Evolutionary conservation across 2,888 invertebrate genomes (phyloP).

Genomic region (Perithous albicinctus): DNA sequence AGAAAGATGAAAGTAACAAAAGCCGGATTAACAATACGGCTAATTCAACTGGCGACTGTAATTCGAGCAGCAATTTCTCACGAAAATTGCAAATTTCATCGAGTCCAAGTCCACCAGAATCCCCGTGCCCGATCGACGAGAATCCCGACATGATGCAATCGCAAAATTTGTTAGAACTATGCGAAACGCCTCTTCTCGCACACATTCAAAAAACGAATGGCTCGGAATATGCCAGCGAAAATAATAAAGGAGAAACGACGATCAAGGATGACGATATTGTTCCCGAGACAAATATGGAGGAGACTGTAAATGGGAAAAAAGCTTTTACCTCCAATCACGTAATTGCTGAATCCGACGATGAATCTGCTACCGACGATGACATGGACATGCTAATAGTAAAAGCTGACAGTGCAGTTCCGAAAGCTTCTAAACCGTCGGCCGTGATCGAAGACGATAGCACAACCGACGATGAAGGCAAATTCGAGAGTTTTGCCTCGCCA

Average conservation of each 20-base stretch:
- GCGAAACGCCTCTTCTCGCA: background rate
- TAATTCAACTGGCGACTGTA: no score
- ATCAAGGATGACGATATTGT: background rate
- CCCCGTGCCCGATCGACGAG: background rate
- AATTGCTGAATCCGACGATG: constrained; percentile 33
- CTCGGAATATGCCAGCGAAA: background rate
- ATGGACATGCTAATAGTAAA: background rate
- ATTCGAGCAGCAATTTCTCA: background rate
- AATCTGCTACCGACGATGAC: constrained; percentile 56
- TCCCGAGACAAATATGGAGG: background rate
- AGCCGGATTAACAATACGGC: background rate
- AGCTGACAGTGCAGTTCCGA: background rate
- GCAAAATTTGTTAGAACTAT: constrained; percentile 11
- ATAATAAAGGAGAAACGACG: background rate
- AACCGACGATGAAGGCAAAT: constrained; percentile 26
- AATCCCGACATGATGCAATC: background rate
- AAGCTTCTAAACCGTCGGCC: background rate
- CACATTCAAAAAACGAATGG: background rate
- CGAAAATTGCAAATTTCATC: background rate
- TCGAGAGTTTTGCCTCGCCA: background rate
- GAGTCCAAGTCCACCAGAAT: background rate
- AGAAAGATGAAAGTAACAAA: background rate
- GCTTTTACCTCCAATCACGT: background rate
- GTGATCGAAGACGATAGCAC: constrained; percentile 38
- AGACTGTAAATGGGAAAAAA: background rate